These are phyloP conservation scores for Adelphocoris suturalis DNA, from an alignment of 2,888 invertebrate species.

Conservation along the genomic window DNA sequence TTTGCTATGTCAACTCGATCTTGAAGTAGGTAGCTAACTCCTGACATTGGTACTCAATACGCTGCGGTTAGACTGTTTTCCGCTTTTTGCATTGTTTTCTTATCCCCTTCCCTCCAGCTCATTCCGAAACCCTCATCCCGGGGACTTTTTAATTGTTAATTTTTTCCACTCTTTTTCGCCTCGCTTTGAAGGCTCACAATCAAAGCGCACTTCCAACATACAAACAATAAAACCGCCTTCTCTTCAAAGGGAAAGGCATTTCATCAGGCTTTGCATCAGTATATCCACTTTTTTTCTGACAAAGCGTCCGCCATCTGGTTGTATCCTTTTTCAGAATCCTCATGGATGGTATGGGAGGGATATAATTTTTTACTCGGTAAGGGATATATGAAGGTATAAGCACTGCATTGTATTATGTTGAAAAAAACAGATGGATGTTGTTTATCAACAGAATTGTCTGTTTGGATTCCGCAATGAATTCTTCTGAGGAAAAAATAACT, in stretches of 20 bases:
- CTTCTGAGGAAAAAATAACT: no score
- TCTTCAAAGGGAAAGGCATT: not conserved
- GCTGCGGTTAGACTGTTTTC: not conserved
- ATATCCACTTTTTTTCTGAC: slow-evolving; percentile 13
- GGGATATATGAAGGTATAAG: no score
- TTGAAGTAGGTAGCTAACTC: not conserved
- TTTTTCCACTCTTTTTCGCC: slow-evolving; percentile 10
- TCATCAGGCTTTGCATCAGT: slow-evolving; percentile 16
- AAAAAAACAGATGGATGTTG: no score
- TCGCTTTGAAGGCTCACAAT: slow-evolving; percentile 7
- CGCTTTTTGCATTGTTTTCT: not conserved
- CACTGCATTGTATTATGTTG: no score
- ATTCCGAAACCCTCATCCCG: not conserved
- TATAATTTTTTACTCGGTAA: not conserved
- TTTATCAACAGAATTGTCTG: no score
- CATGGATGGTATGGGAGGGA: not conserved
- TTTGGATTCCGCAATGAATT: no score
- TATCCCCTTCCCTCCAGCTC: not conserved
- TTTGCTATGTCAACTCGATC: slow-evolving; percentile 30
- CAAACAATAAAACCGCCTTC: slow-evolving; percentile 32
- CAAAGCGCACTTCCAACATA: slow-evolving; percentile 1
- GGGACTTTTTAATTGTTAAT: slow-evolving; percentile 32
- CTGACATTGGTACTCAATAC: not conserved
- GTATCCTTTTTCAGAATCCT: not conserved
- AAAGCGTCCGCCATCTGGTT: not conserved